Percentiles rank a stretch among this genome's conserved stretches.
Evolutionary conservation across 2,888 invertebrate species (phyloP).

Genomic region (Drosophila hamatofila): DNA sequence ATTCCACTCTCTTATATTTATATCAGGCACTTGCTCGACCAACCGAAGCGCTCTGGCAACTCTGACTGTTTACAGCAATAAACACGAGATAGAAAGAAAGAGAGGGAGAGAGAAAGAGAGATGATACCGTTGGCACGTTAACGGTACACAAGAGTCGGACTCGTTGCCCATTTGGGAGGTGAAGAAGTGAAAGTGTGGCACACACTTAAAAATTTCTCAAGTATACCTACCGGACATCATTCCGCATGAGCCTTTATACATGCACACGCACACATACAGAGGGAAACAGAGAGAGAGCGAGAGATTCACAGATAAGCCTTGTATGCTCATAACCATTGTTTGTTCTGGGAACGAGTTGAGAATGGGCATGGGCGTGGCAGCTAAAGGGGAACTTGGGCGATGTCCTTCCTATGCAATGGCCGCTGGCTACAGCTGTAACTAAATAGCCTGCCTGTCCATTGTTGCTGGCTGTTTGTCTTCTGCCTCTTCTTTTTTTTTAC

Average conservation of each 20-base stretch:
- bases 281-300: background rate
- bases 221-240: slow-evolving; percentile 76
- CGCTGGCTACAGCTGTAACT: slow-evolving; percentile 61
- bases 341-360: slow-evolving; percentile 26
- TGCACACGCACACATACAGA: slow-evolving; percentile 19
- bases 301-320: slow-evolving; percentile 23
- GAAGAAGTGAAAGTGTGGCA: slow-evolving; percentile 62
- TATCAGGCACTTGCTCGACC: slow-evolving; percentile 3
- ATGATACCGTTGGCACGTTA: slow-evolving; percentile 9
- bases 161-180: slow-evolving; percentile 26
- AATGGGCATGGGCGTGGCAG: slow-evolving; percentile 4
- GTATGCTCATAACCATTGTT: slow-evolving; percentile 61
- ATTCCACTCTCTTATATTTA: background rate
- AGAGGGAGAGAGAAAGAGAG: background rate
- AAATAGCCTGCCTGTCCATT: slow-evolving; percentile 57
- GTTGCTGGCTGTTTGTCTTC: slow-evolving; percentile 56
- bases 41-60: slow-evolving; percentile 10
- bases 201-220: slow-evolving; percentile 76
- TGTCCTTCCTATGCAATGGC: slow-evolving; percentile 65
- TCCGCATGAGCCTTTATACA: slow-evolving; percentile 52
- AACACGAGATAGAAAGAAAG: background rate
- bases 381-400: slow-evolving; percentile 17
- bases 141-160: slow-evolving; percentile 12
- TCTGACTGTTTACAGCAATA: slow-evolving; percentile 18
- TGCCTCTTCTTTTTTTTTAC: slow-evolving; percentile 32